Evolutionary conservation across 2,888 invertebrate species (phyloP).

Genomic region (Lingula anatina): DNA sequence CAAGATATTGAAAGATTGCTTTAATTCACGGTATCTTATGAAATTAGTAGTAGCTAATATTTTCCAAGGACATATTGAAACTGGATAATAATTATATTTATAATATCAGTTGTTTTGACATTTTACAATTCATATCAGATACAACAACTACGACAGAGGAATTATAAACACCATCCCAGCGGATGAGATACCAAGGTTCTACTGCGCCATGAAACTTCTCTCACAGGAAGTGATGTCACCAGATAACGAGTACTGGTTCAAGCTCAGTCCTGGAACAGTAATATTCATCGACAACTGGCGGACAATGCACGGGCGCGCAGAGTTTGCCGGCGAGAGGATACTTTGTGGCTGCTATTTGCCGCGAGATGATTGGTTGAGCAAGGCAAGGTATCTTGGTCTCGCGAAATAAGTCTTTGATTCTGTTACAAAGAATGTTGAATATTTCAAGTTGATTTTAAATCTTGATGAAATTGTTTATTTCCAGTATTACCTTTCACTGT

Average conservation of each 20-base stretch:
- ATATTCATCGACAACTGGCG: slow-evolving; percentile 76
- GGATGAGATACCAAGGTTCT: slow-evolving; percentile 60
- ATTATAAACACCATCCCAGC: slow-evolving; percentile 58
- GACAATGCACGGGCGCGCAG: slow-evolving; percentile 68
- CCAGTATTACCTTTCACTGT: too few relatives aligned
- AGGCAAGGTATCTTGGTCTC: slow-evolving; percentile 22
- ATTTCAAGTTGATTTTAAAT: too few relatives aligned
- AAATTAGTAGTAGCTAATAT: too few relatives aligned
- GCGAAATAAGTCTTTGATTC: too few relatives aligned
- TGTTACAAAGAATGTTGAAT: too few relatives aligned
- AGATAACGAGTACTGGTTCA: slow-evolving; percentile 51
- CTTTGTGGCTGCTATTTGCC: slow-evolving; percentile 70
- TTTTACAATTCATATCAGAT: slow-evolving; percentile 47
- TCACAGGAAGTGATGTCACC: slow-evolving; percentile 17
- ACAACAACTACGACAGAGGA: slow-evolving; percentile 71
- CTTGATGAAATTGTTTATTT: too few relatives aligned
- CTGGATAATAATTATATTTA: too few relatives aligned
- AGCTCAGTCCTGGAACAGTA: slow-evolving; percentile 63
- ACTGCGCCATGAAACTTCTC: slow-evolving; percentile 50
- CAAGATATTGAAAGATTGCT: too few relatives aligned
- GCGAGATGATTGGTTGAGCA: slow-evolving; percentile 57
- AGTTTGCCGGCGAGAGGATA: slow-evolving; percentile 64
- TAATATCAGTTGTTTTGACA: too few relatives aligned
- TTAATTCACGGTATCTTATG: too few relatives aligned
- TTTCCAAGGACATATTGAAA: too few relatives aligned